Conservation (phyloP, 2,888 invertebrate genomes). For the Oscheius sp. region DNA sequence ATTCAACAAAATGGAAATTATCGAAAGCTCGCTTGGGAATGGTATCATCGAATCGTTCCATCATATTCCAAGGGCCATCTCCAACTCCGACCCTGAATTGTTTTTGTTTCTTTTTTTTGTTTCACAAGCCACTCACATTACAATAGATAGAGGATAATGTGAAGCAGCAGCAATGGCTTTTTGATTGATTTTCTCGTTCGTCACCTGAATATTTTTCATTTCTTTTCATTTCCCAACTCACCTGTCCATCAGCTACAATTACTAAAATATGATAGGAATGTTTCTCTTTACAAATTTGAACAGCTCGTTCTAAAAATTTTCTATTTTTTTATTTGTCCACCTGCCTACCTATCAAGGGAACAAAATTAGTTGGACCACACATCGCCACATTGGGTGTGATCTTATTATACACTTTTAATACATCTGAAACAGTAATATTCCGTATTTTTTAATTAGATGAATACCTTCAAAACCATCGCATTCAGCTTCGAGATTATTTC, state of each 20-base stretch:
- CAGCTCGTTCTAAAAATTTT: constrained; percentile 69
- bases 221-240: not conserved
- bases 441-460: not conserved
- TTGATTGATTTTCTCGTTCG: constrained; percentile 74
- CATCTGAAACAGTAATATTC: constrained; percentile 72
- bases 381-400: constrained; percentile 75
- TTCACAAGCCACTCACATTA: constrained; percentile 73
- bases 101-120: constrained; percentile 14
- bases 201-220: constrained; percentile 65
- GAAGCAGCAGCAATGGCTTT: constrained; percentile 76
- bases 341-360: constrained; percentile 75
- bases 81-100: constrained; percentile 75
- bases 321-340: not conserved
- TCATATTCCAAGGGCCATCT: constrained; percentile 77
- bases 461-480: constrained; percentile 73
- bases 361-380: constrained; percentile 77
- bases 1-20: constrained; percentile 78
- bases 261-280: constrained; percentile 76
- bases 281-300: constrained; percentile 74
- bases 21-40: constrained; percentile 76
- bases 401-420: constrained; percentile 75
- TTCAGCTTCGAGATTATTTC: constrained; percentile 73
- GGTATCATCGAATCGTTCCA: constrained; percentile 76
- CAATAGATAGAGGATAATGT: constrained; percentile 76
- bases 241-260: constrained; percentile 77